Percentiles rank a stretch among this genome's conserved stretches.
Evolutionary conservation across 30 jellyfish, hydroid and myxozoan species (phyloP).

Genomic region (Aurelia aurita complex sp. Pacific): DNA sequence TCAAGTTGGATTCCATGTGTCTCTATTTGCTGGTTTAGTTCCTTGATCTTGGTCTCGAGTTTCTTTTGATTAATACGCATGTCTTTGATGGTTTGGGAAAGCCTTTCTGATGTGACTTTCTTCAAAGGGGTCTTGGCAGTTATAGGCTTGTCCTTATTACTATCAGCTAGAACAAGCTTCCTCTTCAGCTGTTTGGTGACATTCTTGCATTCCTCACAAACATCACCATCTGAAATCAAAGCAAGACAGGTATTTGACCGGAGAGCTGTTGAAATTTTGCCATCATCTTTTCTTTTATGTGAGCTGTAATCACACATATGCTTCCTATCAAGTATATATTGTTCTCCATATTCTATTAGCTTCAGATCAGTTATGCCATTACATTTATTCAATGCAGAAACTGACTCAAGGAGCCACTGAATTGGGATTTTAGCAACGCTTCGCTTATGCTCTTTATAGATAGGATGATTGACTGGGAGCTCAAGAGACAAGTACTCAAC

Average conservation of each 20-base stretch:
- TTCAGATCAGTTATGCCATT: slow-evolving; percentile 40
- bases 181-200: slow-evolving; percentile 36
- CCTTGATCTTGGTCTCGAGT: slow-evolving; percentile 32
- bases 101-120: slow-evolving; percentile 31
- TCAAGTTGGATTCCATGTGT: slow-evolving; percentile 26
- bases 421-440: slow-evolving; percentile 43
- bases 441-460: slow-evolving; percentile 49
- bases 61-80: slow-evolving; percentile 32
- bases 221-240: slow-evolving; percentile 45
- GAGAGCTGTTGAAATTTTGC: slow-evolving; percentile 41
- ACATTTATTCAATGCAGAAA: slow-evolving; percentile 41
- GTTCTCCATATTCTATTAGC: slow-evolving; percentile 37
- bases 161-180: slow-evolving; percentile 37
- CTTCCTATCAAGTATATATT: slow-evolving; percentile 35
- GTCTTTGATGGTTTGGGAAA: slow-evolving; percentile 39
- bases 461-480: slow-evolving; percentile 55
- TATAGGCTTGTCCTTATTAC: slow-evolving; percentile 19
- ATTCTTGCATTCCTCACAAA: slow-evolving; percentile 45
- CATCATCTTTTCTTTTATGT: slow-evolving; percentile 38
- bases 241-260: slow-evolving; percentile 48
- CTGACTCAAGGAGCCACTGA: slow-evolving; percentile 51
- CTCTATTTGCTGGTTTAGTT: slow-evolving; percentile 22
- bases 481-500: slow-evolving; percentile 56
- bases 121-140: slow-evolving; percentile 41
- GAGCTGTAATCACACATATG: slow-evolving; percentile 11